A percentile compares a stretch with the other conserved stretches of the same genome.
phyloP scores from a whole-genome alignment of 2,797 vertebrate genomes.

The Oreochromis mossambicus region DNA sequence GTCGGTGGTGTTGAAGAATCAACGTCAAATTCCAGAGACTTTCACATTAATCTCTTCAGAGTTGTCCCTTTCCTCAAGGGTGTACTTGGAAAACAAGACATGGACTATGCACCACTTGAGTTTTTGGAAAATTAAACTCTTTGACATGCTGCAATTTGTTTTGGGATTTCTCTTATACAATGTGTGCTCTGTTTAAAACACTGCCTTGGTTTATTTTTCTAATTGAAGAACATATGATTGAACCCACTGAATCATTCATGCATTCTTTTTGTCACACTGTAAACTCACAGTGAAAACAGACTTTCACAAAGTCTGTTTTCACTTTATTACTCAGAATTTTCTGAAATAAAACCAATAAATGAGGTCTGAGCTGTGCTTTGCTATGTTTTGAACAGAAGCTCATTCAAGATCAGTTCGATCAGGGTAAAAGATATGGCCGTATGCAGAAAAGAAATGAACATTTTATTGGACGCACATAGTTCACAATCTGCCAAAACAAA shows the following conservation, averaged over 20 bases:
- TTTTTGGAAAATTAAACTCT: constrained; percentile 46
- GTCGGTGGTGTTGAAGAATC: accelerated
- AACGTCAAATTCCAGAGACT: constrained; percentile 51
- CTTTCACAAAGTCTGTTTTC: no score
- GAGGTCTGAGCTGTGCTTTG: not conserved
- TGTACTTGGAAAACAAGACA: constrained; percentile 11
- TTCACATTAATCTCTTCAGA: constrained; percentile 67
- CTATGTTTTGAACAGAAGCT: not conserved
- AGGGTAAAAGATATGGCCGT: not conserved
- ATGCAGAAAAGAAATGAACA: not conserved
- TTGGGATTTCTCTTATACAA: not conserved
- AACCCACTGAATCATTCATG: no score
- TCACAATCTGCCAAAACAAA: not conserved
- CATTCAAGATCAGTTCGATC: not conserved
- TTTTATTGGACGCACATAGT: not conserved
- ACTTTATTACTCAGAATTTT: not conserved
- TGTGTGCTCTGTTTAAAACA: not conserved
- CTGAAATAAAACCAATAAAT: not conserved
- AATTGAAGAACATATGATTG: not conserved
- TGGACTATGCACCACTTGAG: constrained; percentile 11
- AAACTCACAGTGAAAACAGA: no score
- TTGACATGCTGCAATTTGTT: not conserved
- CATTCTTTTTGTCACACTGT: not conserved
- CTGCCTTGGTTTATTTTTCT: not conserved
- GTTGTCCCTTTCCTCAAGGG: constrained; percentile 50